Conservation (phyloP, 2,888 invertebrate species). For the Caenorhabditis drosophilae region DNA sequence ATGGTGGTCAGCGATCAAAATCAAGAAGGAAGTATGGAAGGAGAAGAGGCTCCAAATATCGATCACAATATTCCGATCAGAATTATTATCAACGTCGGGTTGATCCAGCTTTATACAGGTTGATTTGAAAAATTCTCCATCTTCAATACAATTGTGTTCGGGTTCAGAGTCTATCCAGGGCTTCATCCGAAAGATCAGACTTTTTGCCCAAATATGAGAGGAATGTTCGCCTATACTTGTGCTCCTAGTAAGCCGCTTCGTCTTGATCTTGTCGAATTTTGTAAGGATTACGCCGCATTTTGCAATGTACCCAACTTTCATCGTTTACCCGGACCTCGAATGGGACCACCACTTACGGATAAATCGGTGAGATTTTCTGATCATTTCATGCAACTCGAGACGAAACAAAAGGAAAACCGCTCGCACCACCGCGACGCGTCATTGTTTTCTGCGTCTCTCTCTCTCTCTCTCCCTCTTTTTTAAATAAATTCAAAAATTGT, state of each 20-base stretch:
- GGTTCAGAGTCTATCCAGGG: slow-evolving; percentile 44
- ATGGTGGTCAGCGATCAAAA: neutral
- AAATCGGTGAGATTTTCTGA: slow-evolving; percentile 29
- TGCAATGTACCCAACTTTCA: slow-evolving; percentile 59
- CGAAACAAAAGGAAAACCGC: too few relatives aligned
- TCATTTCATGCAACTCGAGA: too few relatives aligned
- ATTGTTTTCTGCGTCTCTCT: too few relatives aligned
- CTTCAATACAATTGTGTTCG: neutral
- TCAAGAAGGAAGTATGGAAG: slow-evolving; percentile 14
- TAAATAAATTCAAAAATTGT: neutral
- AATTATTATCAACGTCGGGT: slow-evolving; percentile 20
- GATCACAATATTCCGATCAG: slow-evolving; percentile 12
- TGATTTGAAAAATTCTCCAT: neutral
- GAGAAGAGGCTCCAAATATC: slow-evolving; percentile 15
- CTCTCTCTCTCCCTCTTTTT: too few relatives aligned
- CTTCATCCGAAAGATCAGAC: slow-evolving; percentile 41
- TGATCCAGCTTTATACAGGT: slow-evolving; percentile 18
- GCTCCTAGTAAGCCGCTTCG: slow-evolving; percentile 60
- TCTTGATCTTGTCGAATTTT: slow-evolving; percentile 61
- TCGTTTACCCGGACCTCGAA: slow-evolving; percentile 56
- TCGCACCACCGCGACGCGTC: too few relatives aligned
- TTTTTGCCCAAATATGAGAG: slow-evolving; percentile 54
- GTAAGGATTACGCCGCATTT: slow-evolving; percentile 59
- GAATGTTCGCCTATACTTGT: slow-evolving; percentile 58
- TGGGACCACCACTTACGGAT: slow-evolving; percentile 48